Base-by-base conservation (phyloP, 2,888 invertebrate genomes). In the Nebria salina region DNA sequence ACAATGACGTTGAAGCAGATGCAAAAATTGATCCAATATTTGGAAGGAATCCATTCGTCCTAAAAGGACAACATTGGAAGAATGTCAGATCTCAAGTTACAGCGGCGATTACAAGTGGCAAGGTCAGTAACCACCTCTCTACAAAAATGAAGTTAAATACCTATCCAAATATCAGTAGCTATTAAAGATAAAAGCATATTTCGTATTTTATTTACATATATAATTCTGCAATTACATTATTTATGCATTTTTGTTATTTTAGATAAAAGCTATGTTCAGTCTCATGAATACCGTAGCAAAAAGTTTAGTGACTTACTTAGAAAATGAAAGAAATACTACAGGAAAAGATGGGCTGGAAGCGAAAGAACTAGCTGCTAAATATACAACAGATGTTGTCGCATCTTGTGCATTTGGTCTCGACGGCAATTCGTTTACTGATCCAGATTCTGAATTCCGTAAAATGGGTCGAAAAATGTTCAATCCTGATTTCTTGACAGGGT, bases 51-150 rank as follows among this genome's bases (percentile, higher is more conserved):
- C 90, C 90, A 0, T 91, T 92, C 83, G 82, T 86, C 0, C 83
- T 91, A 26, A 88, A 87, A 11, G 90, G 90, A 0, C 86, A 89
- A 13, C 85, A 88, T 83, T 91, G 92, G 92, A 90, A 90, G 82
- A 86, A 87, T 0, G 85, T 89, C 1, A 87, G 92, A 6, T 85
- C 87, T 0, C 90, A 90, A 83, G 83, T 92, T 15, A 90, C 91
- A 1, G 88, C 91, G 0, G 90, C 90, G 1, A 89, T 92, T 42
- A 91, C 91, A 0, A 86, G 87, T 11, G 89, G 88, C 65, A 90
- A 91, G 82, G 90, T 90, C 86, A 78, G 75, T 73, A 20, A 20
- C 20, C 20, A 20, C 20, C 20, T 20, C 1, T 20, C 20, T 20
- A 20, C 20, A 20, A 20, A 20, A 20, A 20, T 20, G 20, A 20